These are phyloP conservation scores for Gonatopus flavifemur DNA, from an alignment of 1,140 invertebrate genomes.

Conservation along the genomic window DNA sequence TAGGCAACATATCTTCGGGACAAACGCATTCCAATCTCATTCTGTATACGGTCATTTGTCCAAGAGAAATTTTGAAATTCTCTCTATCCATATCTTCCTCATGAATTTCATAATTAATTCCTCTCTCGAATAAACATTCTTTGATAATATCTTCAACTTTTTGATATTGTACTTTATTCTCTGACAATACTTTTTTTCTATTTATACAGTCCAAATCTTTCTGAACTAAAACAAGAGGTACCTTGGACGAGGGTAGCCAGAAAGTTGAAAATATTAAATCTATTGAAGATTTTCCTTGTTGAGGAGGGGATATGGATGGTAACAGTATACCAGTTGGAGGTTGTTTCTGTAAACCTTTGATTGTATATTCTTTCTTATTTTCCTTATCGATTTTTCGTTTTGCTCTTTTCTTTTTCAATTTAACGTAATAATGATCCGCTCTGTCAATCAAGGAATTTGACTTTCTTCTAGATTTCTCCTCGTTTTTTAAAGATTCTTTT, in stretches of 20 bases:
- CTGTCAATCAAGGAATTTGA: conserved; percentile 4
- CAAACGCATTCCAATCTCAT: conserved; percentile 59
- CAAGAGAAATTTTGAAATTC: conserved; percentile 52
- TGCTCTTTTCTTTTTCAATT: conserved; percentile 1
- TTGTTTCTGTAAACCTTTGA: conserved; percentile 51
- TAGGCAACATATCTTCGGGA: conserved; percentile 49
- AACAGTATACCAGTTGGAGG: conserved; percentile 49
- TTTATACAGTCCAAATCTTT: conserved; percentile 58
- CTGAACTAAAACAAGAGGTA: conserved; percentile 50
- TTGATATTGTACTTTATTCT: conserved; percentile 29
- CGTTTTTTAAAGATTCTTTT: conserved; percentile 12
- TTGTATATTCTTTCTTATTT: conserved; percentile 29
- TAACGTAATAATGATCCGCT: neutral
- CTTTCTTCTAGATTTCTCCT: neutral
- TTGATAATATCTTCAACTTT: conserved; percentile 38
- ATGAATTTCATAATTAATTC: conserved; percentile 44
- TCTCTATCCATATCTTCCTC: conserved; percentile 51
- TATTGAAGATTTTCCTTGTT: conserved; percentile 41
- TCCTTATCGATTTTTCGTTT: conserved; percentile 11
- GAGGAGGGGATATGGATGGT: conserved; percentile 41
- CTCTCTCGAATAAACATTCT: conserved; percentile 54
- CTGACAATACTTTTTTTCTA: conserved; percentile 40
- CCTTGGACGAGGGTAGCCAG: conserved; percentile 56
- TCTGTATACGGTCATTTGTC: conserved; percentile 63
- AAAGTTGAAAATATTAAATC: conserved; percentile 63